These are phyloP conservation scores for Sinotaia quadrata DNA, from an alignment of 2,888 invertebrate species.

Conservation along the genomic window DNA sequence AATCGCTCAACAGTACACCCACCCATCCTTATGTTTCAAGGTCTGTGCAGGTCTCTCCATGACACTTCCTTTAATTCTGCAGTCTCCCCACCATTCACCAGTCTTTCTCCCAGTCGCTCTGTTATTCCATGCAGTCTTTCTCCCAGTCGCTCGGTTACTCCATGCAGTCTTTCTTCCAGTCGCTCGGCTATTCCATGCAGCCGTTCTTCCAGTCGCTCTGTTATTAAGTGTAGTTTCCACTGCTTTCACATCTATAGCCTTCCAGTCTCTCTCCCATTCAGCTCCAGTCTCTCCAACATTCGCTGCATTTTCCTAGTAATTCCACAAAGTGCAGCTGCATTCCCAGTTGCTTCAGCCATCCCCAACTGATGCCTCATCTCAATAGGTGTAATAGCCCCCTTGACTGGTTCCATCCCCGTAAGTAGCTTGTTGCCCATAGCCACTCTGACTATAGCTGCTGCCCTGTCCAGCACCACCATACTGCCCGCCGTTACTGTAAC, in stretches of 20 bases:
- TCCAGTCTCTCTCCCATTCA: too few species aligned
- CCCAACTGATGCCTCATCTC: not conserved
- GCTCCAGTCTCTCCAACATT: not conserved
- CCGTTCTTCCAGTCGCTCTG: not conserved
- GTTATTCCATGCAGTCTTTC: not conserved
- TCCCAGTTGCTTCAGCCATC: too few species aligned
- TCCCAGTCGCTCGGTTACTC: not conserved
- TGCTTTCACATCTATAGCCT: too few species aligned
- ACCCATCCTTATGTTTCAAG: too few species aligned
- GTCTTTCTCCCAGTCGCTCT: constrained; percentile 12
- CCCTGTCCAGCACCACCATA: constrained; percentile 9
- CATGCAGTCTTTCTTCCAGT: not conserved
- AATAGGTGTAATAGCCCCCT: constrained; percentile 1
- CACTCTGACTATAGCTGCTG: not conserved
- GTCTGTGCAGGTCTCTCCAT: too few species aligned
- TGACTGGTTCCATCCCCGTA: not conserved
- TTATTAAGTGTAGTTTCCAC: too few species aligned
- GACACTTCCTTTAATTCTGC: not conserved
- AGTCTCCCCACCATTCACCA: not conserved
- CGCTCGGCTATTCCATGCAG: not conserved
- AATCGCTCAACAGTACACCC: too few species aligned
- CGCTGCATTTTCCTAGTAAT: not conserved
- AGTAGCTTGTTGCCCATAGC: not conserved
- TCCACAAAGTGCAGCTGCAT: not conserved
- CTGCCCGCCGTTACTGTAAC: constrained; percentile 1